Percentiles rank a stretch among this genome's conserved stretches.
Evolutionary conservation across 2,888 invertebrate genomes (phyloP).

Genomic region (Sialis fuliginosa): DNA sequence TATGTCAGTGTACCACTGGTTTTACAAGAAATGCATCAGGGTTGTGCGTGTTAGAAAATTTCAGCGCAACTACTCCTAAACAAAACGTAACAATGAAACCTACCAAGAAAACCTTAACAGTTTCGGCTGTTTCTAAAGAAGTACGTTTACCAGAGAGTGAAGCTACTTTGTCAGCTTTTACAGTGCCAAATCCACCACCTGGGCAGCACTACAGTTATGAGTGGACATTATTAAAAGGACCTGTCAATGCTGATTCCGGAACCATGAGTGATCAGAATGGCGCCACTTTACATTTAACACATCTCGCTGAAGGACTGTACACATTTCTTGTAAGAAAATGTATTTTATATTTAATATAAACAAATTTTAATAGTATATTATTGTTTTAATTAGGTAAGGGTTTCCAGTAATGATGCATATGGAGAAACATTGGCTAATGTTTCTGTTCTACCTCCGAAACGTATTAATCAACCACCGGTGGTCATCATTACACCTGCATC

Average conservation of each 20-base stretch:
- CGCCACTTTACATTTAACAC: constrained; percentile 62
- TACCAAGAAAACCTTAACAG: constrained; percentile 46
- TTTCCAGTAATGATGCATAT: constrained; percentile 58
- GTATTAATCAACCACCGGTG: constrained; percentile 67
- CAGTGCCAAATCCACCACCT: constrained; percentile 52
- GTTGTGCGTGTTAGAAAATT: constrained; percentile 1
- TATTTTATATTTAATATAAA: constrained; percentile 1
- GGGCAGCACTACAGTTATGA: constrained; percentile 68
- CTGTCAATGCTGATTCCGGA: constrained; percentile 51
- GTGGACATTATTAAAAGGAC: constrained; percentile 75
- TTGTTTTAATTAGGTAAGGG: constrained; percentile 30
- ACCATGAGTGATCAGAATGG: constrained; percentile 72
- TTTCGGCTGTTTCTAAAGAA: constrained; percentile 58
- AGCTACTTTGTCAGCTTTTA: constrained; percentile 66
- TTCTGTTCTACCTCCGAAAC: constrained; percentile 68
- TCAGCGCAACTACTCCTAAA: constrained; percentile 6
- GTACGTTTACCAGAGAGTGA: constrained; percentile 74
- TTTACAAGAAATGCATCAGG: constrained; percentile 28
- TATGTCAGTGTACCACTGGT: constrained; percentile 53
- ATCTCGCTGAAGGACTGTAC: constrained; percentile 74
- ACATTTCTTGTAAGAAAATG: constrained; percentile 36
- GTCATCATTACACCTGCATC: constrained; percentile 72
- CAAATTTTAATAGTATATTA: constrained; percentile 3
- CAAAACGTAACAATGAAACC: constrained; percentile 27
- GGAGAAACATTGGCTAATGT: constrained; percentile 80